A percentile compares a stretch with the other conserved stretches of the same genome.
These are phyloP conservation scores for Theretra japonica DNA, from an alignment of 2,888 invertebrate species.

Conservation along the genomic window DNA sequence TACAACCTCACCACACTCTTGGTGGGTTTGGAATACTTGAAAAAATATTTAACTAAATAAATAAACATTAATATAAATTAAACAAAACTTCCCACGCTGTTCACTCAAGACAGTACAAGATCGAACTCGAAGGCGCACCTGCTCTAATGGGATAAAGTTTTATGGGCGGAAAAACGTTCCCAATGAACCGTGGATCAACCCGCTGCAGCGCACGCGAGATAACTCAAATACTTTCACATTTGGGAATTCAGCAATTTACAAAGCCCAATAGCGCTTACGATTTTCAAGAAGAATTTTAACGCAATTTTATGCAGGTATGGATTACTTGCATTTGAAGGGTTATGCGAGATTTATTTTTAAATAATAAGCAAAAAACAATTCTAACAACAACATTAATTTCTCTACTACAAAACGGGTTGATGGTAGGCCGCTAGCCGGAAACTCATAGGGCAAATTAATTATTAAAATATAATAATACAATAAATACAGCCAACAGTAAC, in stretches of 20 bases:
- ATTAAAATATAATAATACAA: no score
- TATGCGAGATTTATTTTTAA: not conserved
- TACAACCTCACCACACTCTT: no score
- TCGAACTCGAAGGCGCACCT: conserved; percentile 45
- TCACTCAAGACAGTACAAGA: conserved; percentile 14
- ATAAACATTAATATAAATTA: not conserved
- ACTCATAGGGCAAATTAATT: no score
- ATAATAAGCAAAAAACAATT: no score
- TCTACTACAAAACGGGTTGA: no score
- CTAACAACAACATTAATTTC: no score
- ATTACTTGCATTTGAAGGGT: not conserved
- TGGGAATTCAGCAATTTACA: conserved; percentile 18
- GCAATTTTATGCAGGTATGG: not conserved
- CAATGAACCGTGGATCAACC: conserved; percentile 50
- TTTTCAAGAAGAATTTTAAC: conserved; percentile 3
- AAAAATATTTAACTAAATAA: not conserved
- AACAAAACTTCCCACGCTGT: not conserved
- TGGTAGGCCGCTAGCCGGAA: no score
- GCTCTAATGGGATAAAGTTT: conserved; percentile 60
- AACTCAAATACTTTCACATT: conserved; percentile 24
- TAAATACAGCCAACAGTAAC: no score
- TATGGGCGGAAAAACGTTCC: conserved; percentile 55
- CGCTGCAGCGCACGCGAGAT: conserved; percentile 15
- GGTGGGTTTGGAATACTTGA: no score
- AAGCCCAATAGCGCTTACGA: not conserved